phyloP scores from a whole-genome alignment of 2,113 vertebrate species.

The Corythoichthys haematopterus region DNA sequence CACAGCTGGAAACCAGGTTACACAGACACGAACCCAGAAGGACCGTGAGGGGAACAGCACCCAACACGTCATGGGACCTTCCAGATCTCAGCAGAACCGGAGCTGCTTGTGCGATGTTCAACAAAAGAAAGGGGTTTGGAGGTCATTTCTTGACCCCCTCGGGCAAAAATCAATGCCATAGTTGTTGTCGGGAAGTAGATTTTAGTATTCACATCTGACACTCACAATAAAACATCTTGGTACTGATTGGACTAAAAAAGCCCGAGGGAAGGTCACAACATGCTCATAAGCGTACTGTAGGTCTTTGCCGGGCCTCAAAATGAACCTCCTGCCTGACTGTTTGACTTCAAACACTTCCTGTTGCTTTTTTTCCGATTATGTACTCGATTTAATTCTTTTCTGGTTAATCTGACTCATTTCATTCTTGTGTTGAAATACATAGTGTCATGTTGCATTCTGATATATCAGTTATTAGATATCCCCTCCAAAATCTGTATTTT shows the following conservation, averaged over 20 bases:
- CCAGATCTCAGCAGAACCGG: background rate
- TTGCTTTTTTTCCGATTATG: too few relatives aligned
- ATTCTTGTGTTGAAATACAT: too few relatives aligned
- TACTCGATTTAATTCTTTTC: too few relatives aligned
- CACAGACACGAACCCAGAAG: conserved; percentile 28
- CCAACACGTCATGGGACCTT: conserved; percentile 28
- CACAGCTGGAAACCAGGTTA: conserved; percentile 62
- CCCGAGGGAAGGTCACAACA: conserved; percentile 31
- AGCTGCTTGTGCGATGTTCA: conserved; percentile 5
- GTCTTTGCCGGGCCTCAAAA: background rate
- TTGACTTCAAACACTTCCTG: too few relatives aligned
- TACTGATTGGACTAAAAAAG: background rate
- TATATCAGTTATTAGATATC: too few relatives aligned
- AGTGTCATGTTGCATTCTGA: too few relatives aligned
- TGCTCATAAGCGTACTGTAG: background rate
- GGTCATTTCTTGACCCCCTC: conserved; percentile 47
- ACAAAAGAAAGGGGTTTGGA: conserved; percentile 40
- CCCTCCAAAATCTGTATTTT: too few relatives aligned
- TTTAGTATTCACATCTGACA: conserved; percentile 9
- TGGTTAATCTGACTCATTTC: too few relatives aligned
- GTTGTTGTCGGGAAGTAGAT: conserved; percentile 27
- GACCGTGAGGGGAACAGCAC: conserved; percentile 11
- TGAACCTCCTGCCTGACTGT: background rate
- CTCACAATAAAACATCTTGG: conserved; percentile 21
- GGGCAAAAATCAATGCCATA: conserved; percentile 55